Base-by-base conservation (phyloP, 1,140 invertebrate species). In the Eriosoma lanigerum region DNA sequence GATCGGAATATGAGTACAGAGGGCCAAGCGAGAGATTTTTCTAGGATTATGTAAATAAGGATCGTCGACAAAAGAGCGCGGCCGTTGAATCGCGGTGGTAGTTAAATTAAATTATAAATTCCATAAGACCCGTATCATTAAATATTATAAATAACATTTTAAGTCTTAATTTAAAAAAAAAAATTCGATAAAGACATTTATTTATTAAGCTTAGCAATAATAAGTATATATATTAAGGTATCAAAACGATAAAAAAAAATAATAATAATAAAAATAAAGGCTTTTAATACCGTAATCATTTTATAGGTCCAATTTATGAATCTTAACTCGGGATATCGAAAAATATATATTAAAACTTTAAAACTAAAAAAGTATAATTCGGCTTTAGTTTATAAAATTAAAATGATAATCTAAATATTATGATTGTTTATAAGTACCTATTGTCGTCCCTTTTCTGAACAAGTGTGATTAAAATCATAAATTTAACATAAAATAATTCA, bases 91-190 rank as follows among this genome's bases (percentile, higher is more conserved):
- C 26, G 26, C 19, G 26, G 12, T 26, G 0, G 44, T 50, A 52
- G 70, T 56, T 58, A 58, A 76, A 76, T 56, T 76, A 56, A 76
- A 76, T 76, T 76, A 76, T 76, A 60, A 76, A 76, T 76, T 76
- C 54, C 8, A 46, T 48, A 48, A 26, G 3, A 26, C 21, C 66
- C 66, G 44, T 48, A 26, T 68, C 21, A 21, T 68, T 68, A 68
- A 24, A 38, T 48, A 26, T 48, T 68, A 15, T 26, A 68, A 68
- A 68, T 68, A 68, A 48, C 48, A 2, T 48, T 68, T 46, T 46
- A 9, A 38, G n/a, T 64, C 38, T n/a, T 44, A 21, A 44, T 38
- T 38, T n/a, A 19, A 46, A 48, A 68, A 68, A 68, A 21, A 48
- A 68, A 48, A 48, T 4, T 48, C 46, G 46, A 1, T 26, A 6